Evolutionary conservation across 1,140 invertebrate genomes (phyloP).

Genomic region (Drosophila athabasca): DNA sequence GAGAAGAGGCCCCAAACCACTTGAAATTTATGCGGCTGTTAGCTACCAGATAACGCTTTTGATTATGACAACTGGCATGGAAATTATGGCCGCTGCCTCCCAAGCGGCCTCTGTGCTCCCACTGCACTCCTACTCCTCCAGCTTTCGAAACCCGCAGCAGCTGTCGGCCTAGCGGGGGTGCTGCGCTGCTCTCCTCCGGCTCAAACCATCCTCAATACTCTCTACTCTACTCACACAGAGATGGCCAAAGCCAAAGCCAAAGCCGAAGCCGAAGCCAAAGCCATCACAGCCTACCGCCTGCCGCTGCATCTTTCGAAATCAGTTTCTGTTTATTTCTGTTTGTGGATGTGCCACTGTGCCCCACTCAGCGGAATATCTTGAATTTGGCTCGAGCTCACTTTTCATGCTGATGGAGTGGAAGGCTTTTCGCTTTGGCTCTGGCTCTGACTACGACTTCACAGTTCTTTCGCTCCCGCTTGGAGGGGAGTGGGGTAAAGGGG

Average conservation of each 20-base stretch:
- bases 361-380: slow-evolving; percentile 57
- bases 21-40: slow-evolving; percentile 79
- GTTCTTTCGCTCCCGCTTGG: slow-evolving; percentile 23
- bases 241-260: slow-evolving; percentile 23
- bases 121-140: slow-evolving; percentile 14
- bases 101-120: slow-evolving; percentile 14
- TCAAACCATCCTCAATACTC: neutral
- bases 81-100: slow-evolving; percentile 45
- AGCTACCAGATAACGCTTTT: slow-evolving; percentile 80
- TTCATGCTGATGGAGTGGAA: slow-evolving; percentile 76
- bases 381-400: slow-evolving; percentile 61
- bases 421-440: slow-evolving; percentile 62
- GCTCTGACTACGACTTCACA: too few relatives aligned
- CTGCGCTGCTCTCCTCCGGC: slow-evolving; percentile 23
- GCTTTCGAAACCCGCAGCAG: slow-evolving; percentile 44
- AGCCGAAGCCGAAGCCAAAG: slow-evolving; percentile 14
- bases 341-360: slow-evolving; percentile 56
- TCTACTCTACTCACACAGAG: neutral
- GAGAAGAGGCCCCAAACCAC: slow-evolving; percentile 54
- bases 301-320: slow-evolving; percentile 49
- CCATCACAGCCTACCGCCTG: slow-evolving; percentile 16
- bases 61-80: slow-evolving; percentile 74
- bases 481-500: neutral
- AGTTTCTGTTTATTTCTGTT: slow-evolving; percentile 40
- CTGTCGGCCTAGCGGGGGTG: slow-evolving; percentile 52